Percentiles rank a stretch among this genome's conserved stretches.
These are phyloP conservation scores for Latrodectus geometricus DNA, from an alignment of 1,140 invertebrate genomes.

Conservation along the genomic window DNA sequence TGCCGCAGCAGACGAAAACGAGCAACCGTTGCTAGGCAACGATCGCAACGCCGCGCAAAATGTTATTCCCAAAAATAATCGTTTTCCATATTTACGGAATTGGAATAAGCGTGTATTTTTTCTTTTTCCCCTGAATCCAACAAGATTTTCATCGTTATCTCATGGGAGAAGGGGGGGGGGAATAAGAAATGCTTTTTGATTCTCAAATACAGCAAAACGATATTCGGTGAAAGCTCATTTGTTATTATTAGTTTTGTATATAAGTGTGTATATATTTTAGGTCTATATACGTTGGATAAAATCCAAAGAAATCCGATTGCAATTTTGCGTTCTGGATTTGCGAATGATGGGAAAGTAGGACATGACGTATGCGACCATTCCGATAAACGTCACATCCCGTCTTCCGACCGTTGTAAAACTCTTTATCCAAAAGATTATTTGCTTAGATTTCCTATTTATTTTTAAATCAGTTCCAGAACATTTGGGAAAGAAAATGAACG, in stretches of 20 bases:
- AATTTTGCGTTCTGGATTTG: conserved; percentile 29
- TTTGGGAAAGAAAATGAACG: no score
- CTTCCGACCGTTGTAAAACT: neutral
- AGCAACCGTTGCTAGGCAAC: conserved; percentile 29
- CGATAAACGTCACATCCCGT: conserved; percentile 31
- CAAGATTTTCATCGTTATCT: neutral
- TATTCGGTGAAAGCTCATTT: neutral
- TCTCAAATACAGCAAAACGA: neutral
- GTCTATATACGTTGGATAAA: conserved; percentile 28
- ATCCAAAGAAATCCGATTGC: conserved; percentile 40
- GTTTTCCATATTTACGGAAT: neutral
- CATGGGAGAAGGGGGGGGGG: no score
- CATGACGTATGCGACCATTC: conserved; percentile 27
- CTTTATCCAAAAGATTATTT: neutral
- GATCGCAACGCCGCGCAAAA: conserved; percentile 31
- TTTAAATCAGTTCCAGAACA: no score
- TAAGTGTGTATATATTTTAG: neutral
- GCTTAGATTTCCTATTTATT: neutral
- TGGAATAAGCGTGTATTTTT: neutral
- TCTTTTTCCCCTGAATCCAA: neutral
- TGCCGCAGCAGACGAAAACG: conserved; percentile 3
- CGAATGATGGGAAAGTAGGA: conserved; percentile 25
- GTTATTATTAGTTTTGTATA: neutral
- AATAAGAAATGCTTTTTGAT: neutral
- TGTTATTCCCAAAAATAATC: conserved; percentile 38